These are phyloP conservation scores for Dufourea novaeangliae DNA, from an alignment of 1,140 invertebrate species.

Conservation along the genomic window DNA sequence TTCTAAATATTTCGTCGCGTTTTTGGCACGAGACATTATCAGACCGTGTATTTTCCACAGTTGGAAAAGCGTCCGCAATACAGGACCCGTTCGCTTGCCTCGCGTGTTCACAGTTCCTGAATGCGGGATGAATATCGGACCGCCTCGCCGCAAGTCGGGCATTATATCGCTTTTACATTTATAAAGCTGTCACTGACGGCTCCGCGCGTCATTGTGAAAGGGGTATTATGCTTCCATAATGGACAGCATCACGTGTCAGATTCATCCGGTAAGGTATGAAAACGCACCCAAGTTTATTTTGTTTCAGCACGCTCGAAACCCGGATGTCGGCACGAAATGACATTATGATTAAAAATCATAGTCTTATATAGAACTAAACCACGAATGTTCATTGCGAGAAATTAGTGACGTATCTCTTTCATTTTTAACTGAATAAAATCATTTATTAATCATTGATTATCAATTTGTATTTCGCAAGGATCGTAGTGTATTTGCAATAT, in stretches of 20 bases:
- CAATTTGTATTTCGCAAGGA: no score
- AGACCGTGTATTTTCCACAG: conserved; percentile 49
- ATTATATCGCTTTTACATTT: conserved; percentile 70
- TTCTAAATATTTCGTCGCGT: conserved; percentile 38
- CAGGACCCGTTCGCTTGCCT: conserved; percentile 46
- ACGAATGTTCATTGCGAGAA: background rate
- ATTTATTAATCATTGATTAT: no score
- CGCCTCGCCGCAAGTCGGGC: conserved; percentile 44
- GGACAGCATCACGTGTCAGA: conserved; percentile 60
- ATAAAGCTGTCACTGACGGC: conserved; percentile 64
- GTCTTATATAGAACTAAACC: background rate
- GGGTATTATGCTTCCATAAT: conserved; percentile 72
- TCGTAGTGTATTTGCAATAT: no score
- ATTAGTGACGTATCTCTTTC: no score
- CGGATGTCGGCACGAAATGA: background rate
- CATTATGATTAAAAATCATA: background rate
- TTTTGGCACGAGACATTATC: conserved; percentile 59
- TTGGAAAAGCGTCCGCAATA: conserved; percentile 54
- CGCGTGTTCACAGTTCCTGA: conserved; percentile 63
- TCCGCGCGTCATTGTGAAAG: conserved; percentile 63
- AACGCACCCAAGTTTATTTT: conserved; percentile 64
- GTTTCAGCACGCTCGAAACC: conserved; percentile 45
- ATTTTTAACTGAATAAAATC: no score
- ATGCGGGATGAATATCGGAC: conserved; percentile 68
- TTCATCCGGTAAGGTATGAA: conserved; percentile 61